phyloP scores from a whole-genome alignment of 2,113 vertebrate species.

The Columba livia region DNA sequence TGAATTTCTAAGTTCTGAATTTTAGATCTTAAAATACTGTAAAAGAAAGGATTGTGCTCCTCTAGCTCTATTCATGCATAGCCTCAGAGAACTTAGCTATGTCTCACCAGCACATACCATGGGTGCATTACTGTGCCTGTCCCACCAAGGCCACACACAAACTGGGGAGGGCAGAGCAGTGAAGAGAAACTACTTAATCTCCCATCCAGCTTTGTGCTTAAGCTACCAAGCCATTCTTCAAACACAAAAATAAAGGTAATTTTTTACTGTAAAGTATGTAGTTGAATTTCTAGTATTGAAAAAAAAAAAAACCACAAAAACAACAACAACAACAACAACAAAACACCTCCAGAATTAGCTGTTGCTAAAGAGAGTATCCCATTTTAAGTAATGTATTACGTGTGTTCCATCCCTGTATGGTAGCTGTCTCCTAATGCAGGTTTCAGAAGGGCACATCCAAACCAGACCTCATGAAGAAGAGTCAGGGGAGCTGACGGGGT shows the following conservation, averaged over 20 bases:
- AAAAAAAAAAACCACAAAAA: background rate
- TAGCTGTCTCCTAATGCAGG: background rate
- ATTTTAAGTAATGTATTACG: background rate
- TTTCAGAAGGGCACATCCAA: background rate
- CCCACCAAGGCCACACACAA: background rate
- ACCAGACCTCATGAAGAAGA: background rate
- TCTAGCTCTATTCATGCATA: background rate
- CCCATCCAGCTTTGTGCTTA: background rate
- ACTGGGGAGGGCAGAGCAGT: background rate
- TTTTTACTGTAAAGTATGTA: background rate
- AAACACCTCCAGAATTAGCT: background rate
- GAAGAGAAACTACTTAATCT: background rate
- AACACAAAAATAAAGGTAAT: background rate
- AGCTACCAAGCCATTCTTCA: background rate
- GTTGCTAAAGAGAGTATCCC: background rate
- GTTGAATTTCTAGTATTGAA: background rate
- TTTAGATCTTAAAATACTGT: background rate
- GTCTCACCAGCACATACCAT: background rate
- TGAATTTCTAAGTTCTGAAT: background rate
- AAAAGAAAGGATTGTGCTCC: background rate
- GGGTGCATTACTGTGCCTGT: background rate
- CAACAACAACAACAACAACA: too few relatives aligned
- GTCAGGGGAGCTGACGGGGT: background rate
- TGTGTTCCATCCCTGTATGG: background rate
- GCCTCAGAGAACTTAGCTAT: background rate